These are phyloP conservation scores for Lepisosteus osseus DNA, from an alignment of 2,113 vertebrate genomes.

Conservation along the genomic window DNA sequence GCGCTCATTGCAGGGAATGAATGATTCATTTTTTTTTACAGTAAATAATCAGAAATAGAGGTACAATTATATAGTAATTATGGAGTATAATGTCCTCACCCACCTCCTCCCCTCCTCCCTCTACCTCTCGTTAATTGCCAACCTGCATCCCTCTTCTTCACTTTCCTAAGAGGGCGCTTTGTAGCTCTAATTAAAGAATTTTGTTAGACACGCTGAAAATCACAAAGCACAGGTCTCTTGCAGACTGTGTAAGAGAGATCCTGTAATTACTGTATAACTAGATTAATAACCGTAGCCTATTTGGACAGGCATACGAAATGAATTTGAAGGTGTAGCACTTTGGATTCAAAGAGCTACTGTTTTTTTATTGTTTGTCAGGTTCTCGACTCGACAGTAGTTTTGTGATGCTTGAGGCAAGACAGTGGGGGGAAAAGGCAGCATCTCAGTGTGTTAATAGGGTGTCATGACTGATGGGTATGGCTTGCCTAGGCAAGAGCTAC, in stretches of 20 bases:
- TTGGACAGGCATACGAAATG: not conserved
- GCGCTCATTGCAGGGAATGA: conserved; percentile 29
- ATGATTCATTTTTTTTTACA: conserved; percentile 36
- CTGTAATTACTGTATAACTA: conserved; percentile 7
- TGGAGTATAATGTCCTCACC: conserved; percentile 50
- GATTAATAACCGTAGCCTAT: not conserved
- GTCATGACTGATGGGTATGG: no score
- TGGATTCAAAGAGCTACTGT: no score
- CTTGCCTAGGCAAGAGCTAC: no score
- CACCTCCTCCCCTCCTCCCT: conserved; percentile 23
- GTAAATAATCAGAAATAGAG: conserved; percentile 58
- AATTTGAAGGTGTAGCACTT: no score
- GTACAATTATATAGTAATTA: conserved; percentile 60
- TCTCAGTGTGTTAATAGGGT: no score
- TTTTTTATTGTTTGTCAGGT: no score
- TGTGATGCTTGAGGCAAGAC: no score
- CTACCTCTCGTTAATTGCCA: conserved; percentile 15
- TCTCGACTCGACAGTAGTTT: no score
- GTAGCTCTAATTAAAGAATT: conserved; percentile 19
- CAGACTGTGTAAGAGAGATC: not conserved
- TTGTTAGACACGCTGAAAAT: not conserved
- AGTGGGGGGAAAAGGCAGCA: no score
- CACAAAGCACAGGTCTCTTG: not conserved
- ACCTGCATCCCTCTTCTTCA: not conserved
- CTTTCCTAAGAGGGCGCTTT: not conserved